Percentiles rank a stretch among this genome's conserved stretches.
These are phyloP conservation scores for Ceratina japonica DNA, from an alignment of 1,140 invertebrate species.

Conservation along the genomic window DNA sequence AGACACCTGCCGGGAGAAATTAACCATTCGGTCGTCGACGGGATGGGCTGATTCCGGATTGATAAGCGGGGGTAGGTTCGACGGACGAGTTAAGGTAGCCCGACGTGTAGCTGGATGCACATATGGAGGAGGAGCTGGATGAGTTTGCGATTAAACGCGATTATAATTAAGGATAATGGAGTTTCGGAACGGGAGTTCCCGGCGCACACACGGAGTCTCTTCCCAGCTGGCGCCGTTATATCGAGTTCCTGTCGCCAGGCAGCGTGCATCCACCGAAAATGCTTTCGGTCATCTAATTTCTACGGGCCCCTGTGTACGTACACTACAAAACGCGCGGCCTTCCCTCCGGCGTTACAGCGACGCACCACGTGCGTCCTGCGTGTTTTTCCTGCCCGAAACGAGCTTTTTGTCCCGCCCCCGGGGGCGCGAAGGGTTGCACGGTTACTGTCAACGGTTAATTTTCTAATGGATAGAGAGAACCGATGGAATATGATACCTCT, in stretches of 20 bases:
- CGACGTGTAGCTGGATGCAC: conserved; percentile 27
- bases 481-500: not conserved
- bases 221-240: conserved; percentile 60
- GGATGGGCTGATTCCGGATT: conserved; percentile 64
- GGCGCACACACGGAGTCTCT: conserved; percentile 48
- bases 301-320: not conserved
- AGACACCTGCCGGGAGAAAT: too few species aligned
- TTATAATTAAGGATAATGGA: conserved; percentile 78
- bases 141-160: conserved; percentile 76
- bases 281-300: conserved; percentile 52
- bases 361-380: not conserved
- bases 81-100: not conserved
- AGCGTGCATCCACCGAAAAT: conserved; percentile 35
- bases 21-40: too few species aligned
- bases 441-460: not conserved
- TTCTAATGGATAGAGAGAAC: too few species aligned
- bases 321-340: conserved; percentile 14
- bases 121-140: conserved; percentile 52
- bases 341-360: not conserved
- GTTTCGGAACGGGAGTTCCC: conserved; percentile 68
- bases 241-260: conserved; percentile 55
- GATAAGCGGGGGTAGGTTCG: conserved; percentile 63
- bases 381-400: not conserved
- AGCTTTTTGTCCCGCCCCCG: not conserved
- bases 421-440: too few species aligned